Evolutionary conservation across 2,888 invertebrate species (phyloP), one percentile per base, ranked within the genome.

Genomic region (Drosophila pseudotakahashii): DNA sequence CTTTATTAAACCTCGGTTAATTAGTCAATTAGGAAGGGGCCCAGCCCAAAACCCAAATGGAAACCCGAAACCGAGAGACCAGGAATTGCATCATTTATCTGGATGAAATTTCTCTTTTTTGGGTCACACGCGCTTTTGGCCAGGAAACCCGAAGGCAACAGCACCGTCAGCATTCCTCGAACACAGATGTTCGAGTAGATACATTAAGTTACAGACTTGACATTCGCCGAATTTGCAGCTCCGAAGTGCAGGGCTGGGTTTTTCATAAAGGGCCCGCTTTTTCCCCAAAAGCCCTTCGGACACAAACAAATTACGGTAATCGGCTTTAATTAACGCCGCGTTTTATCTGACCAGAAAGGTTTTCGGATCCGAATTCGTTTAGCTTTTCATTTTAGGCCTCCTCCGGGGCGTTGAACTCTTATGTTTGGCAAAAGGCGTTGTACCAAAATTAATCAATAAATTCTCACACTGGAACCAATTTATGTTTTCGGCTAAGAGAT

Each of bases 251-350:
- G 48, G 60, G 36, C 32, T 11, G 30, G 16, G 11, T 7, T 14
- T 54, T 53, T 30, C 39, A 11, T n/a, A 23, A 23, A 37, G 58
- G 78, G 71, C 36, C 55, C 63, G 54, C 44, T 55, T 48, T 30
- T 34, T 11, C 13, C 0, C 23, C 23, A 39, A 34, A 34, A 47
- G 60, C 79, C 81, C 70, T 52, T 69, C 78, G 76, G 86, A 76
- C 73, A 75, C 73, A 73, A 78, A 84, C 88, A 86, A 82, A 84
- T 84, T 86, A 88, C 75, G 48, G 83, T 86, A 82, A 84, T 88
- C 84, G 75, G 81, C 71, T 76, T 88, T 80, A 88, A 88, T 84
- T 86, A 84, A 86, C 80, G 78, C 82, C 70, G 62, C 79, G 69
- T 84, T 85, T 81, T 76, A 82, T 76, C 86, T 82, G 66, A 26